Percentiles rank a stretch among this genome's conserved stretches.
Evolutionary conservation across 2,113 vertebrate species (phyloP).

Genomic region (Erythrolamprus reginae): DNA sequence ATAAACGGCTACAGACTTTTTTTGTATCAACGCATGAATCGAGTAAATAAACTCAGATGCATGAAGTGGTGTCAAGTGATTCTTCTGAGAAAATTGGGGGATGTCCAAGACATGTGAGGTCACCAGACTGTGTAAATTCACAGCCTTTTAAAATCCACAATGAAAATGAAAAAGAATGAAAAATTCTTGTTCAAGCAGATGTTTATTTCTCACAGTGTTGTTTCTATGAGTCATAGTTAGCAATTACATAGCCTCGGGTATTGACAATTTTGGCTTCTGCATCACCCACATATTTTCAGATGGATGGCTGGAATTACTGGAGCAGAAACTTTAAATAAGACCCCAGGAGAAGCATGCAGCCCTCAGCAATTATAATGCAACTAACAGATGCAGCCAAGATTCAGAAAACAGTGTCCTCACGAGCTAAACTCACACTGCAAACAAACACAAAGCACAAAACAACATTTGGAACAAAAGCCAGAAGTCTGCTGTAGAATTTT

Average conservation of each 20-base stretch:
- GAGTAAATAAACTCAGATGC: constrained; percentile 36
- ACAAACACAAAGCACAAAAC: neutral
- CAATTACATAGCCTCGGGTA: neutral
- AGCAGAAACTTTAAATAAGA: neutral
- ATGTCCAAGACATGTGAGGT: neutral
- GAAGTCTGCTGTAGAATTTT: neutral
- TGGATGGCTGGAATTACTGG: neutral
- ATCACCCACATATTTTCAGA: neutral
- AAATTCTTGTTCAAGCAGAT: neutral
- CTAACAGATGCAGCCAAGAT: neutral
- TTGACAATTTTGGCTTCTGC: neutral
- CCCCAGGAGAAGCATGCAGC: neutral
- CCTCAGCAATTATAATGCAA: neutral
- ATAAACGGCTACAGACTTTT: constrained; percentile 22
- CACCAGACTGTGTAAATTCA: neutral
- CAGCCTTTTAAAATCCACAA: neutral
- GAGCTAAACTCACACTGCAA: neutral
- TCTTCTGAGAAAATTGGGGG: neutral
- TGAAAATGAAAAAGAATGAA: neutral
- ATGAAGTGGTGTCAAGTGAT: neutral
- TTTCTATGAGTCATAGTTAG: neutral
- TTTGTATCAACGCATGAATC: constrained; percentile 30
- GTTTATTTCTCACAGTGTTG: neutral
- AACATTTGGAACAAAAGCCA: neutral
- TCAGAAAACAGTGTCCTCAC: neutral